A percentile compares a stretch with the other conserved stretches of the same genome.
These are phyloP conservation scores for Megamerina dolium DNA, from an alignment of 2,888 invertebrate genomes.

Conservation along the genomic window DNA sequence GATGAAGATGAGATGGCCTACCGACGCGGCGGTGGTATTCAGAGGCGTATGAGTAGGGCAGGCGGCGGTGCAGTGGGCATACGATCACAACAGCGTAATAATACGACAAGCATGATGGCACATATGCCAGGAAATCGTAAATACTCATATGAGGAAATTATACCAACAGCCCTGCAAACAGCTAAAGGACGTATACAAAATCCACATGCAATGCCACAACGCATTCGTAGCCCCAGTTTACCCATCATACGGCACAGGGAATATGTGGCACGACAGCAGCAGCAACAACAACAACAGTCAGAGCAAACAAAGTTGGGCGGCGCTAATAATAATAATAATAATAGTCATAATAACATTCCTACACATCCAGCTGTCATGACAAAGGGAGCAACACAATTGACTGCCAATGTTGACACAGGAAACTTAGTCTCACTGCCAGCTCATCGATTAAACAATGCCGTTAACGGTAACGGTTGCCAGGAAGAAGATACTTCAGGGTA, in stretches of 20 bases:
- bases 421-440: too few relatives aligned
- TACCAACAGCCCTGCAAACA: slow-evolving; percentile 36
- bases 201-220: slow-evolving; percentile 15
- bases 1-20: slow-evolving; percentile 29
- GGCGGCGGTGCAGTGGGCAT: slow-evolving; percentile 26
- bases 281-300: slow-evolving; percentile 16
- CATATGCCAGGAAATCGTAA: slow-evolving; percentile 23
- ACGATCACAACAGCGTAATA: slow-evolving; percentile 27
- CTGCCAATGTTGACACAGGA: slow-evolving; percentile 30
- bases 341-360: slow-evolving; percentile 18
- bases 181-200: slow-evolving; percentile 41
- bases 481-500: slow-evolving; percentile 79
- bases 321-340: slow-evolving; percentile 17
- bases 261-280: slow-evolving; percentile 26
- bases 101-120: slow-evolving; percentile 23
- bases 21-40: too few relatives aligned
- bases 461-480: slow-evolving; percentile 42
- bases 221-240: slow-evolving; percentile 59
- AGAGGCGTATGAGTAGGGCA: slow-evolving; percentile 11
- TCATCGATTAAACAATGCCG: slow-evolving; percentile 35
- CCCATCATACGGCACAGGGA: slow-evolving; percentile 56
- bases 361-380: slow-evolving; percentile 49
- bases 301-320: slow-evolving; percentile 14
- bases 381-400: slow-evolving; percentile 32
- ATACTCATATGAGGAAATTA: slow-evolving; percentile 30